These are phyloP conservation scores for Boloria selene DNA, from an alignment of 2,888 invertebrate species.

Conservation along the genomic window DNA sequence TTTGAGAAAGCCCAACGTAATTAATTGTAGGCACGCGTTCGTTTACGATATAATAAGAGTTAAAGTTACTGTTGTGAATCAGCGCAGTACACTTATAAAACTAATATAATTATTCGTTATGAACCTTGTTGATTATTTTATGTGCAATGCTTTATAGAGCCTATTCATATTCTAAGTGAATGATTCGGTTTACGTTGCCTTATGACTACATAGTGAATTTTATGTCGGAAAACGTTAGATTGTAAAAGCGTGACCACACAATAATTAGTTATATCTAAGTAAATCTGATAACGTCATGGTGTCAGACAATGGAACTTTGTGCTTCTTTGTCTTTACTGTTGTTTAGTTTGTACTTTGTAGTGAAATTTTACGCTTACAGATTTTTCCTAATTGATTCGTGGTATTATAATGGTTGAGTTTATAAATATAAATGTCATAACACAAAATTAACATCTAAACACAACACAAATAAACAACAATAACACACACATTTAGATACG, in stretches of 20 bases:
- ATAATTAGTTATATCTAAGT: constrained; percentile 51
- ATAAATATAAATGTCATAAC: no score
- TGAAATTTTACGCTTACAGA: constrained; percentile 29
- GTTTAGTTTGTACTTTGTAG: constrained; percentile 29
- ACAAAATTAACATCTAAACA: no score
- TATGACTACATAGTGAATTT: not conserved
- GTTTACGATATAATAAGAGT: constrained; percentile 37
- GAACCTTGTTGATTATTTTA: constrained; percentile 10
- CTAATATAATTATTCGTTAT: constrained; percentile 18
- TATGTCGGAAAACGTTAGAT: constrained; percentile 16
- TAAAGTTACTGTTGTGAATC: constrained; percentile 35
- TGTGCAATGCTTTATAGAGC: not conserved
- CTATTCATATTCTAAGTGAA: constrained; percentile 1
- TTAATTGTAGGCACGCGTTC: constrained; percentile 40
- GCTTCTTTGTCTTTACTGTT: constrained; percentile 43
- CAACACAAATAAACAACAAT: no score
- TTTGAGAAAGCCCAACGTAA: constrained; percentile 34
- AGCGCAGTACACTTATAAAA: constrained; percentile 35
- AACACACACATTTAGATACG: no score
- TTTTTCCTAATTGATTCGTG: constrained; percentile 22
- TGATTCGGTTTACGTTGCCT: not conserved
- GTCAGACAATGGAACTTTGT: constrained; percentile 51
- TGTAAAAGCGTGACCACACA: constrained; percentile 58
- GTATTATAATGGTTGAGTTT: not conserved
- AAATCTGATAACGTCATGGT: constrained; percentile 59